phyloP scores from a whole-genome alignment of 2,888 invertebrate genomes.

The Cryptophagus acutangulus region DNA sequence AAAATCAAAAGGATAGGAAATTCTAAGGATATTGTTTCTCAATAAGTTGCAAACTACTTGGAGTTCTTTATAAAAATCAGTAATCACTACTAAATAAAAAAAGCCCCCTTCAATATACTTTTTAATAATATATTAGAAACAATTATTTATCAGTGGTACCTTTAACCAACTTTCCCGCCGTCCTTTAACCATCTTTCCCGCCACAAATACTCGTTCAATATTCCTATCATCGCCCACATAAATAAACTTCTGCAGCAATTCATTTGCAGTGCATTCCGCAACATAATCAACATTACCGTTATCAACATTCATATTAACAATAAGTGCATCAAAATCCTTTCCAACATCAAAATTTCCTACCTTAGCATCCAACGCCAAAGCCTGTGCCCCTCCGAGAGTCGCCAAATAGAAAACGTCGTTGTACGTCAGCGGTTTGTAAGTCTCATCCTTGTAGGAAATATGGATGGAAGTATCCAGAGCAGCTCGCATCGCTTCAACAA shows the following conservation, averaged over 20 bases:
- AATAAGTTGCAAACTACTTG: too few species aligned
- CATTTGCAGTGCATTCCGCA: constrained; percentile 50
- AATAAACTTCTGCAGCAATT: constrained; percentile 70
- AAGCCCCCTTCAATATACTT: too few species aligned
- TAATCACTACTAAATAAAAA: too few species aligned
- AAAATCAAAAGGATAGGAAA: too few species aligned
- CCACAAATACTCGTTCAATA: constrained; percentile 69
- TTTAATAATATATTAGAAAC: too few species aligned
- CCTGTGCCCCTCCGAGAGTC: constrained; percentile 81
- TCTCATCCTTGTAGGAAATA: constrained; percentile 52
- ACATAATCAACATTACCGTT: constrained; percentile 52
- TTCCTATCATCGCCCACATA: constrained; percentile 81
- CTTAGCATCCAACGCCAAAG: constrained; percentile 64
- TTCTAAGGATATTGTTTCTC: too few species aligned
- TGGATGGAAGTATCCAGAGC: constrained; percentile 71
- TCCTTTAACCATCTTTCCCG: constrained; percentile 61
- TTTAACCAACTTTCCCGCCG: too few species aligned
- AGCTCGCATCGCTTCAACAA: constrained; percentile 69
- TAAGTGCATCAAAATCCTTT: constrained; percentile 83
- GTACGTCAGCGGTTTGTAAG: constrained; percentile 56
- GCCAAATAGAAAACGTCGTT: constrained; percentile 78
- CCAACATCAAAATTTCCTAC: constrained; percentile 76
- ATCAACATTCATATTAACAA: constrained; percentile 61
- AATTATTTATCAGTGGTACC: too few species aligned
- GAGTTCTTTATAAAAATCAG: too few species aligned